Conservation (phyloP, 1,140 invertebrate genomes). For the Nilaparvata lugens region DNA sequence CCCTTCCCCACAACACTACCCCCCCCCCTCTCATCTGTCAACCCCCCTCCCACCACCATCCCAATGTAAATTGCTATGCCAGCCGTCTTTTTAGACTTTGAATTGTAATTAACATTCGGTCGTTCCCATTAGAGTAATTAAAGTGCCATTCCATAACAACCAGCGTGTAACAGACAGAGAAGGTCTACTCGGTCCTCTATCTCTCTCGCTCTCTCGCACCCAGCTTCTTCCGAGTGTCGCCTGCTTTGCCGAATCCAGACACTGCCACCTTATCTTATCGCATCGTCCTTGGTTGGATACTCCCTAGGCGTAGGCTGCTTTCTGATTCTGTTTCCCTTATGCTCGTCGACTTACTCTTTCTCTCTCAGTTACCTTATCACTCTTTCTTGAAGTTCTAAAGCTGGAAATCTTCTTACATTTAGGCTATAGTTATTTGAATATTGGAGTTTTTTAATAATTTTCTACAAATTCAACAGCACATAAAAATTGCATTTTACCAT, state of each 20-base stretch:
- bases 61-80: not conserved
- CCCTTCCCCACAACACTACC: slow-evolving; percentile 31
- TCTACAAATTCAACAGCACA: no score
- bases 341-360: not conserved
- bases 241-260: no score
- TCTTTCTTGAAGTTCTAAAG: no score
- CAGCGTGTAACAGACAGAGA: slow-evolving; percentile 29
- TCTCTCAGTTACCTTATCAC: not conserved
- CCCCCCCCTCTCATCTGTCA: slow-evolving; percentile 1
- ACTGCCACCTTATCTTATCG: slow-evolving; percentile 38
- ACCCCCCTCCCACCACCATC: slow-evolving; percentile 30
- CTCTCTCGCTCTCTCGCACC: no score
- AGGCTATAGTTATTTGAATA: no score
- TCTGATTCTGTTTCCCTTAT: not conserved
- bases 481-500: no score
- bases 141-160: slow-evolving; percentile 51
- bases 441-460: no score
- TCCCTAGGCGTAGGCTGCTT: not conserved
- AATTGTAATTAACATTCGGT: slow-evolving; percentile 63
- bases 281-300: not conserved
- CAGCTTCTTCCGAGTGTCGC: no score
- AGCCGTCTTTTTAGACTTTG: slow-evolving; percentile 51
- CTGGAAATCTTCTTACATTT: no score
- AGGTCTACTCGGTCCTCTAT: no score
- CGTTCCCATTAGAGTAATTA: slow-evolving; percentile 60